Conservation (phyloP, 2,888 invertebrate species). For the Ichneumon xanthorius region DNA sequence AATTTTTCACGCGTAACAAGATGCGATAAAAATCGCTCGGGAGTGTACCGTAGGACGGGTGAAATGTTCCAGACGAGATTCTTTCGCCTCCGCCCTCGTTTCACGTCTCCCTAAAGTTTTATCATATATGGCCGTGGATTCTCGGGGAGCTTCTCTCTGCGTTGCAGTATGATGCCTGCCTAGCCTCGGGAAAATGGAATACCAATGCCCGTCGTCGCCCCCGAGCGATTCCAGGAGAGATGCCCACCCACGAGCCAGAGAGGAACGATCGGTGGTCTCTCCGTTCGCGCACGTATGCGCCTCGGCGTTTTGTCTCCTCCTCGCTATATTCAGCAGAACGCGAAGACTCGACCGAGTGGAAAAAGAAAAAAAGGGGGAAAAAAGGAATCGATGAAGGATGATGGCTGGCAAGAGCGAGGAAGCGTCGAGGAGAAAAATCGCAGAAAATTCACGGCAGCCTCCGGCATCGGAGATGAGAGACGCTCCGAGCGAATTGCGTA, state of each 20-base stretch:
- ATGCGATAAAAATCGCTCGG: constrained; percentile 54
- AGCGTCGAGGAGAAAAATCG: constrained; percentile 13
- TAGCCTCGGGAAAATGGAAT: constrained; percentile 57
- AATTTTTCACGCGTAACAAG: constrained; percentile 51
- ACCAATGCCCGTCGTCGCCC: constrained; percentile 49
- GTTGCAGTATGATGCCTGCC: constrained; percentile 24
- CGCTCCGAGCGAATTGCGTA: constrained; percentile 45
- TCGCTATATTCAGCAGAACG: constrained; percentile 15
- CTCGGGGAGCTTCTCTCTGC: constrained; percentile 20
- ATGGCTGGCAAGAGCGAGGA: constrained; percentile 1
- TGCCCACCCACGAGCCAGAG: constrained; percentile 54
- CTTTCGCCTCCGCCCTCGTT: constrained; percentile 27
- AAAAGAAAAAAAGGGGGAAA: constrained; percentile 12
- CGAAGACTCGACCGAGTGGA: constrained; percentile 42
- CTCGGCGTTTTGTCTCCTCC: constrained; percentile 20
- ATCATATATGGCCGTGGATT: constrained; percentile 60
- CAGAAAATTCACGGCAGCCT: constrained; percentile 7
- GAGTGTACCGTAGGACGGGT: constrained; percentile 3
- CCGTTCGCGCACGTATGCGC: constrained; percentile 18
- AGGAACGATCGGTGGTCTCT: constrained; percentile 18
- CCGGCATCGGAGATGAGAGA: constrained; percentile 13
- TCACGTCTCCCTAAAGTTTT: constrained; percentile 54
- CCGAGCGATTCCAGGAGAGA: constrained; percentile 36
- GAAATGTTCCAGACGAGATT: constrained; percentile 47
- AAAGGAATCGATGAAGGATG: constrained; percentile 44